Percentiles rank a stretch among this genome's conserved stretches.
Conservation (phyloP, 2,113 vertebrate genomes). For the Laticauda colubrina region DNA sequence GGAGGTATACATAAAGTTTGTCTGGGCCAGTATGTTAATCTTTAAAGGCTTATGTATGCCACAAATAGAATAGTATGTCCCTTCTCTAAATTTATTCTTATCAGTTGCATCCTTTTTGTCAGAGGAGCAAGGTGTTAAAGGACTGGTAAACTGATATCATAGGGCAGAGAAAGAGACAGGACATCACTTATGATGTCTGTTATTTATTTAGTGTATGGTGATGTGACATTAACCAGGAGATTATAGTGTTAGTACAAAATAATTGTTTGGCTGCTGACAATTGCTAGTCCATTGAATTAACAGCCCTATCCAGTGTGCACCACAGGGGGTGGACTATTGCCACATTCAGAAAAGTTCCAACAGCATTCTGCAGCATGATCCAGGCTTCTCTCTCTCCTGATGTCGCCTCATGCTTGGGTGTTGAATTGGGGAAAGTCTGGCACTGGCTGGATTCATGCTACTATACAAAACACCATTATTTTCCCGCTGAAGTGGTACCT, state of each 20-base stretch:
- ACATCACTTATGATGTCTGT: not conserved
- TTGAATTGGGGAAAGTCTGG: not conserved
- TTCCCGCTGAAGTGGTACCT: not conserved
- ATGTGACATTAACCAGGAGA: not conserved
- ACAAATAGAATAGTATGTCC: not conserved
- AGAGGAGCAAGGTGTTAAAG: not conserved
- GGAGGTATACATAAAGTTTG: not conserved
- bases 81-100: not conserved
- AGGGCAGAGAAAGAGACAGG: not conserved
- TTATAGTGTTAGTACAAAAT: not conserved
- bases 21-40: not conserved
- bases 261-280: not conserved
- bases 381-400: not conserved
- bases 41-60: not conserved
- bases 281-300: not conserved
- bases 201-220: not conserved
- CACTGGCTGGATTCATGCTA: not conserved
- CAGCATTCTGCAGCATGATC: not conserved
- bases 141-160: not conserved
- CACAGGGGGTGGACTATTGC: not conserved
- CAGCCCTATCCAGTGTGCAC: not conserved
- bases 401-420: not conserved
- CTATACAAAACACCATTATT: not conserved
- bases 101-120: not conserved
- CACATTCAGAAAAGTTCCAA: not conserved